A percentile compares a stretch with the other conserved stretches of the same genome.
These are phyloP conservation scores for Laticauda laticaudata DNA, from an alignment of 2,113 vertebrate genomes.

Conservation along the genomic window DNA sequence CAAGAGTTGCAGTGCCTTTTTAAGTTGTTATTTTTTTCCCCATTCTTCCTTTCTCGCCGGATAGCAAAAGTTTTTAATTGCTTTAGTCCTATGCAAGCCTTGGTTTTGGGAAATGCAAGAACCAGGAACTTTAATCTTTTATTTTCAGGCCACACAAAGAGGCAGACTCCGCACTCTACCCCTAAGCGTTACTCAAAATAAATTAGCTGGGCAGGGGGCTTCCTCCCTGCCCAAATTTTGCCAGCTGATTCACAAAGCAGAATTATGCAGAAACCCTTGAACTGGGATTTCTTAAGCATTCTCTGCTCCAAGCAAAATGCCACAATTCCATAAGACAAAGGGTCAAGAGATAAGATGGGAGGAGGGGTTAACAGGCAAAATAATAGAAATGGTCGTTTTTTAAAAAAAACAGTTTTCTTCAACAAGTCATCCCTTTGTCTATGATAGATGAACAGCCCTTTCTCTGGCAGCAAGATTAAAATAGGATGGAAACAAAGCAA, in stretches of 20 bases:
- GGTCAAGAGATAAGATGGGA: slow-evolving; percentile 33
- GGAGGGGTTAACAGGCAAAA: slow-evolving; percentile 8
- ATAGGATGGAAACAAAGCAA: slow-evolving; percentile 54
- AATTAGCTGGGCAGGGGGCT: slow-evolving; percentile 51
- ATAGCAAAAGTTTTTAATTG: slow-evolving; percentile 32
- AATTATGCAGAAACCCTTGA: slow-evolving; percentile 62
- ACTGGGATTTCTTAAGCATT: slow-evolving; percentile 68
- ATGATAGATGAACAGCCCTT: slow-evolving; percentile 46
- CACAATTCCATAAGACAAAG: slow-evolving; percentile 55
- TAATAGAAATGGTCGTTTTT: slow-evolving; percentile 45
- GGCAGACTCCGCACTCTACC: slow-evolving; percentile 32
- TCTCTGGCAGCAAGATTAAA: slow-evolving; percentile 54
- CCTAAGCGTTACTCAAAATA: slow-evolving; percentile 48
- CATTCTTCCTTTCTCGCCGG: slow-evolving; percentile 1
- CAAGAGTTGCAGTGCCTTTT: neutral
- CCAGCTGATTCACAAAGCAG: slow-evolving; percentile 52
- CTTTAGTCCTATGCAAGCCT: slow-evolving; percentile 49
- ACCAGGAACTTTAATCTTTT: slow-evolving; percentile 50
- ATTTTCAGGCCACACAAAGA: slow-evolving; percentile 49
- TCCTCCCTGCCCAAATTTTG: slow-evolving; percentile 34
- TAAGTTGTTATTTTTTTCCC: neutral
- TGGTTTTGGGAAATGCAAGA: slow-evolving; percentile 38
- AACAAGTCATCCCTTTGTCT: slow-evolving; percentile 61
- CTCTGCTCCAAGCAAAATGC: slow-evolving; percentile 56
- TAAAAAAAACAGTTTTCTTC: slow-evolving; percentile 38